A percentile compares a stretch with the other conserved stretches of the same genome.
Evolutionary conservation across 2,113 vertebrate genomes (phyloP).

Genomic region (Eclectus roratus): DNA sequence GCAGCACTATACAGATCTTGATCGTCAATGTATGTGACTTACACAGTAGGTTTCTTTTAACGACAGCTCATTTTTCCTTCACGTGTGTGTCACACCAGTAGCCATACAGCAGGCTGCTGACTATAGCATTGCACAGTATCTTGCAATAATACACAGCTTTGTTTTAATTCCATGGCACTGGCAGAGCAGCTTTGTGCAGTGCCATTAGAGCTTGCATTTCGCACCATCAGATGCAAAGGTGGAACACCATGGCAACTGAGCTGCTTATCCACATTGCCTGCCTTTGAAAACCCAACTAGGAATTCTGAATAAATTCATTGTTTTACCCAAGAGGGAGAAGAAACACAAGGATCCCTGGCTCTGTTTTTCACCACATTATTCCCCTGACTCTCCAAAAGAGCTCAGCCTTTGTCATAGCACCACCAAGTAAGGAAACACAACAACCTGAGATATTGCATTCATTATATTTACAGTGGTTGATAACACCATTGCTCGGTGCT

Average conservation of each 20-base stretch:
- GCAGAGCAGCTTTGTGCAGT: neutral
- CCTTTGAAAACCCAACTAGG: neutral
- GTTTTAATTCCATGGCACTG: neutral
- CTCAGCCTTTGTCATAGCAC: neutral
- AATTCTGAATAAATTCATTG: neutral
- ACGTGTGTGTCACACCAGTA: neutral
- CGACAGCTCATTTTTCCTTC: neutral
- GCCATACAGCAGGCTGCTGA: neutral
- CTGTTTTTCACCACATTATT: neutral
- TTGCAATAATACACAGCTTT: neutral
- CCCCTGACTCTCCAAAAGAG: neutral
- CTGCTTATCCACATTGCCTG: neutral
- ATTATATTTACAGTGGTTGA: neutral
- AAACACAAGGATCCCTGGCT: neutral
- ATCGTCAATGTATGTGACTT: too few species aligned
- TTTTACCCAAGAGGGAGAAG: neutral
- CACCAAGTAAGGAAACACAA: neutral
- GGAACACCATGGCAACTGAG: conserved; percentile 39
- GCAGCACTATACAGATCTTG: neutral
- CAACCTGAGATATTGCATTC: neutral
- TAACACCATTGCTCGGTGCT: neutral
- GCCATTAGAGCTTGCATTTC: neutral
- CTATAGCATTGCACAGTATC: neutral
- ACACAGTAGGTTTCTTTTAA: neutral
- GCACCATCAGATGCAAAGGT: neutral